These are phyloP conservation scores for Ganaspis sp. DNA, from an alignment of 1,140 invertebrate genomes.

Conservation along the genomic window DNA sequence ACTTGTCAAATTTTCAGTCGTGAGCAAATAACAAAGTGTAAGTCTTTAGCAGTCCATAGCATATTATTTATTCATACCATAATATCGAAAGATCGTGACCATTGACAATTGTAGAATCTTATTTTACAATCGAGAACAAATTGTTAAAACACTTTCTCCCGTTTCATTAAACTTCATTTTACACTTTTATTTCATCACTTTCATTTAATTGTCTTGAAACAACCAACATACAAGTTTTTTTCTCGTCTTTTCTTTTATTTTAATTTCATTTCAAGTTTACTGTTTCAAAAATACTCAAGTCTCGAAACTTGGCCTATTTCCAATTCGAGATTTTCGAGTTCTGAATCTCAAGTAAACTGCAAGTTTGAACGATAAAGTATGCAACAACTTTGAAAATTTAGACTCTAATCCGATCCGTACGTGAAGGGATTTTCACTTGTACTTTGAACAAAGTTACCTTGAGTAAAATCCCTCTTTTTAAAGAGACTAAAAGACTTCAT, in stretches of 20 bases:
- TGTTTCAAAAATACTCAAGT: background rate
- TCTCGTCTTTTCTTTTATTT: too few relatives aligned
- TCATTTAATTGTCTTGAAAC: too few relatives aligned
- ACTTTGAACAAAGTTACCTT: background rate
- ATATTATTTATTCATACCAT: background rate
- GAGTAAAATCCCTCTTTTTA: conserved; percentile 11
- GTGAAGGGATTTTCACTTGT: background rate
- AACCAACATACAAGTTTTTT: too few relatives aligned
- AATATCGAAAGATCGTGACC: background rate
- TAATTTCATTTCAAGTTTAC: background rate
- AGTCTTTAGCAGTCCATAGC: background rate
- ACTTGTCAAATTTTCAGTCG: background rate
- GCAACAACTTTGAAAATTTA: conserved; percentile 11
- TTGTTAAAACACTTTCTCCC: background rate
- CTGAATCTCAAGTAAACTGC: background rate
- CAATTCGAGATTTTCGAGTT: background rate
- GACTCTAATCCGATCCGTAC: background rate
- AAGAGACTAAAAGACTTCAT: background rate
- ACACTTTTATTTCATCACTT: background rate
- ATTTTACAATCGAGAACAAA: background rate
- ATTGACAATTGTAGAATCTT: conserved; percentile 10
- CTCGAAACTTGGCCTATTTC: background rate
- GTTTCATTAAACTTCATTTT: background rate
- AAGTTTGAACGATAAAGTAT: background rate
- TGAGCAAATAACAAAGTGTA: background rate